Evolutionary conservation across 2,888 invertebrate species (phyloP), one percentile per base, ranked within the genome.

Genomic region (Tanytarsus gracilentus): DNA sequence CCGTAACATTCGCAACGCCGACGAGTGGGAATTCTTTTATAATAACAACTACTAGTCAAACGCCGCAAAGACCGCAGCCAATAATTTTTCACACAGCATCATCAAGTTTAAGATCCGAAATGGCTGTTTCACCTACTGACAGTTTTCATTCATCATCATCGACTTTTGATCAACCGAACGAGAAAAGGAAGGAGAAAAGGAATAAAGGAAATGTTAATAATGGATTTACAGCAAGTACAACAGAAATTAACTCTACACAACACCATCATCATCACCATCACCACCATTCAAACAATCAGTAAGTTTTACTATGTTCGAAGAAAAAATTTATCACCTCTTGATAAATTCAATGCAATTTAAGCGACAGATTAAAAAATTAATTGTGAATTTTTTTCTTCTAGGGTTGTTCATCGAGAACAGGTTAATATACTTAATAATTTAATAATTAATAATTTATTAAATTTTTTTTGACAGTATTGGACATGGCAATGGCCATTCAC

Each of bases 401-500:
- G 26, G 21, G 26, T 51, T 18, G 18, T 51, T 29, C n/a, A 29
- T 29, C 21, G 30, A 51, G 18, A 8, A 2, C n/a, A 21, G 29
- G 25, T 18, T 16, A 27, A 21, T 2, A 11, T 25, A 4, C 11
- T 30, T 51, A 8, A 51, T 6, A 26, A 5, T 23, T 18, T 8
- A 23, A 48, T 21, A 23, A 8, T 23, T 8, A 11, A 11, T 4
- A 33, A 8, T 11, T 48, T 58, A 23, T 30, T 27, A 18, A 6
- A 27, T 50, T 23, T 4, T 36, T 7, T 11, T 11, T n/a, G 49
- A 50, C 18, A 18, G n/a, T 60, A 60, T 26, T 60, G 60, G 60
- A 60, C 36, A 4, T 60, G 60, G 60, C 1, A 21, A 7, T 60
- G 60, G 60, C 50, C 50, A 11, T n/a, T n/a, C n/a, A n/a, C n/a